Percentiles rank a stretch among this genome's conserved stretches.
phyloP scores from a whole-genome alignment of 2,113 vertebrate genomes.

The Pterocles orientalis region DNA sequence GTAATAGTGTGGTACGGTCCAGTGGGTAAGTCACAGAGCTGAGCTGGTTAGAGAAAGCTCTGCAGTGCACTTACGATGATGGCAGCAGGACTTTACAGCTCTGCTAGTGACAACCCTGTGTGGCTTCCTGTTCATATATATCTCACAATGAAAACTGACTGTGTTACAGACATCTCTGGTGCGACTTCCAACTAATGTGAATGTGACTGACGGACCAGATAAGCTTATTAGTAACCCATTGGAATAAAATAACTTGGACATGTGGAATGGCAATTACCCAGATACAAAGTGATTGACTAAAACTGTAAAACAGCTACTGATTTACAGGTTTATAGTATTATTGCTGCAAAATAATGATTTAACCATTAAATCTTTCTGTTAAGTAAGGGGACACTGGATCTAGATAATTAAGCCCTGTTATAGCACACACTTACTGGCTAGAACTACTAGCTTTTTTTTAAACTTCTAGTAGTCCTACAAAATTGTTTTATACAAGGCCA shows the following conservation, averaged over 20 bases:
- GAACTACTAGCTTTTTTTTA: background rate
- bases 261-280: background rate
- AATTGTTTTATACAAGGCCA: background rate
- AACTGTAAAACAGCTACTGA: background rate
- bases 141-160: background rate
- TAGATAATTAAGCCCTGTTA: background rate
- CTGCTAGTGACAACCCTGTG: background rate
- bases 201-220: background rate
- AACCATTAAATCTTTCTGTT: background rate
- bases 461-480: background rate
- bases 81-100: background rate
- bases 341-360: background rate
- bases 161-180: background rate
- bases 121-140: background rate
- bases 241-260: slow-evolving; percentile 1
- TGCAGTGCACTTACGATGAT: background rate
- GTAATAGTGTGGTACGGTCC: rapidly evolving
- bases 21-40: background rate
- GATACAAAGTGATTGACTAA: background rate
- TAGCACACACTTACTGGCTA: background rate
- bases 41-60: background rate
- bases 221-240: background rate
- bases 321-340: background rate
- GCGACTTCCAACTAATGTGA: background rate
- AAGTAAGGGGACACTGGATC: background rate